These are phyloP conservation scores for Hepsetus odoe DNA, from an alignment of 2,113 vertebrate genomes.

Conservation along the genomic window DNA sequence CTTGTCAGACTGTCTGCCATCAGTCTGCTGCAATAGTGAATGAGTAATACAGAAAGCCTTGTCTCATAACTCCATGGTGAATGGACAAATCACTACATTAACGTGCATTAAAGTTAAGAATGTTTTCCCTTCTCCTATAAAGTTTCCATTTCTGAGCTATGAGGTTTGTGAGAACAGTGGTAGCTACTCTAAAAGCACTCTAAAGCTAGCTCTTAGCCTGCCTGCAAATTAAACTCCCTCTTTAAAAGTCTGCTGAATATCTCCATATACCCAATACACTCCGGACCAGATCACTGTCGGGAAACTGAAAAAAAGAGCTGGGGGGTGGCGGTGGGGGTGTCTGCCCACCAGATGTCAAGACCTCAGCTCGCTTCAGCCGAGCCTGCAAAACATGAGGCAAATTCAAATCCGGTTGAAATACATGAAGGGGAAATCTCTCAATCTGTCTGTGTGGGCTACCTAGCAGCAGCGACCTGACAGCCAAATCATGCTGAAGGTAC, in stretches of 20 bases:
- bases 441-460: slow-evolving; percentile 4
- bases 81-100: neutral
- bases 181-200: neutral
- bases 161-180: neutral
- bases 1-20: too few relatives aligned
- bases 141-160: neutral
- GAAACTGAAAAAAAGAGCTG: neutral
- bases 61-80: neutral
- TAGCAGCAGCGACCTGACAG: slow-evolving; percentile 21
- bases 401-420: slow-evolving; percentile 14
- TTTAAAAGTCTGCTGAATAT: neutral
- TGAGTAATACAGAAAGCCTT: too few relatives aligned
- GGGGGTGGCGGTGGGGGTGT: too few relatives aligned
- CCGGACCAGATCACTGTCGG: slow-evolving; percentile 1
- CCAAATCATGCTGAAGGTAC: slow-evolving; percentile 2
- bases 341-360: slow-evolving; percentile 42
- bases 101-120: neutral
- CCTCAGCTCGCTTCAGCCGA: slow-evolving; percentile 47
- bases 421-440: neutral
- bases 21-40: too few relatives aligned
- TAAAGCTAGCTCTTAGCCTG: neutral
- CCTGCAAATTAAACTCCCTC: neutral
- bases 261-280: neutral
- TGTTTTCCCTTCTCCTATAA: too few relatives aligned
- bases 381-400: slow-evolving; percentile 20